Conservation (phyloP, 1,140 invertebrate genomes). For the Zaprionus kolodkinae region DNA sequence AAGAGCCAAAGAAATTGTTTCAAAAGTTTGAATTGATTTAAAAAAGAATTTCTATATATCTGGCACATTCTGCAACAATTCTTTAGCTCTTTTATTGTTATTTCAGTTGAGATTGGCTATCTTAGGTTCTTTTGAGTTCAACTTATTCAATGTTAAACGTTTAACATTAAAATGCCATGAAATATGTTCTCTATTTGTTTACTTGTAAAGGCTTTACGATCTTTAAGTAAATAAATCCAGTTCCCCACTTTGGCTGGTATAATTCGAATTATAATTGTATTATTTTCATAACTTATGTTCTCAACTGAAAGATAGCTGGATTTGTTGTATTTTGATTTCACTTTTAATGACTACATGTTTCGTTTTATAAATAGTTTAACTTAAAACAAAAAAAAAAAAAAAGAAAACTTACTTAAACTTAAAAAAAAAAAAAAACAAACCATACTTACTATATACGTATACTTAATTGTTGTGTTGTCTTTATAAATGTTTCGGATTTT, state of each 20-base stretch:
- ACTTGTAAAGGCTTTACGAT: conserved; percentile 5
- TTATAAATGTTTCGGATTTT: conserved; percentile 84
- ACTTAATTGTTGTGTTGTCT: conserved; percentile 83
- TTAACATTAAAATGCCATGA: conserved; percentile 34
- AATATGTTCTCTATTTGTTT: conserved; percentile 17
- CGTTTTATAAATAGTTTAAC: conserved; percentile 38
- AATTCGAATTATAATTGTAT: not conserved
- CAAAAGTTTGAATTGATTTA: no score
- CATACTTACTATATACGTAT: conserved; percentile 57
- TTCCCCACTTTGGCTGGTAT: conserved; percentile 18
- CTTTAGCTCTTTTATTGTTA: conserved; percentile 25
- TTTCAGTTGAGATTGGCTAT: conserved; percentile 47
- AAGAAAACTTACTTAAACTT: conserved; percentile 37
- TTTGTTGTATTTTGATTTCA: not conserved
- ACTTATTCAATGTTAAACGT: conserved; percentile 37
- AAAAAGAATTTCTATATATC: no score
- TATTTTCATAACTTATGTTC: not conserved
- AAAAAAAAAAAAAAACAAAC: conserved; percentile 5
- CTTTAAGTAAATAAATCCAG: conserved; percentile 29
- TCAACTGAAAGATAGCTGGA: not conserved
- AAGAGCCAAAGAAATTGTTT: conserved; percentile 25
- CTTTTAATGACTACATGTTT: not conserved
- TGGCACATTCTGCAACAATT: conserved; percentile 8
- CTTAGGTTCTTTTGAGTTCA: conserved; percentile 28
- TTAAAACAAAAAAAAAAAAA: conserved; percentile 6